Conservation (phyloP, 2,113 vertebrate genomes). For the Thryonomys swinderianus region DNA sequence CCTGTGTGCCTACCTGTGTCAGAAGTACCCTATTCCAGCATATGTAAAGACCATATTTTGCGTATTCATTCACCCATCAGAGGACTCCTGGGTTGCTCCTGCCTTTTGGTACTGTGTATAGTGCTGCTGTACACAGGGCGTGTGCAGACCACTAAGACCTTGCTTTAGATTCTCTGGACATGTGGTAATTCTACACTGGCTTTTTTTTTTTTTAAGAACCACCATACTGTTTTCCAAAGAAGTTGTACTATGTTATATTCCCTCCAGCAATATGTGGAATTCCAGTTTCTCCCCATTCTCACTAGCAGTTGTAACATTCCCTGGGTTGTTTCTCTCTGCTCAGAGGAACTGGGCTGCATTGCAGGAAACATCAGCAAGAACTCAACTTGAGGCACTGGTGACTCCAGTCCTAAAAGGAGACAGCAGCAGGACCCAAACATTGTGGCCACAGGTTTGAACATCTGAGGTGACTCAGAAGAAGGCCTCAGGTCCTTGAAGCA, state of each 20-base stretch:
- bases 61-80: not conserved
- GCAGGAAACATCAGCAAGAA: not conserved
- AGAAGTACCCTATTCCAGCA: not conserved
- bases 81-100: not conserved
- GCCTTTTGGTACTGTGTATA: not conserved
- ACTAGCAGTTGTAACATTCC: not conserved
- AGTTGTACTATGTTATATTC: not conserved
- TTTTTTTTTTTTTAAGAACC: not conserved
- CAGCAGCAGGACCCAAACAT: accelerated
- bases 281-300: not conserved
- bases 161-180: not conserved
- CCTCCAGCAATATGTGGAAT: not conserved
- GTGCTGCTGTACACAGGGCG: not conserved
- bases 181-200: not conserved
- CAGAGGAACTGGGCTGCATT: not conserved
- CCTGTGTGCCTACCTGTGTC: accelerated
- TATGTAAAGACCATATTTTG: no score
- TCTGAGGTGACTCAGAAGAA: not conserved
- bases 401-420: not conserved
- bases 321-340: not conserved
- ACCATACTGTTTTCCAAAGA: not conserved
- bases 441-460: not conserved
- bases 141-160: not conserved
- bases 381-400: no score
- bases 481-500: not conserved